These are phyloP conservation scores for Cantharis lateralis DNA, from an alignment of 2,888 invertebrate species.

Conservation along the genomic window DNA sequence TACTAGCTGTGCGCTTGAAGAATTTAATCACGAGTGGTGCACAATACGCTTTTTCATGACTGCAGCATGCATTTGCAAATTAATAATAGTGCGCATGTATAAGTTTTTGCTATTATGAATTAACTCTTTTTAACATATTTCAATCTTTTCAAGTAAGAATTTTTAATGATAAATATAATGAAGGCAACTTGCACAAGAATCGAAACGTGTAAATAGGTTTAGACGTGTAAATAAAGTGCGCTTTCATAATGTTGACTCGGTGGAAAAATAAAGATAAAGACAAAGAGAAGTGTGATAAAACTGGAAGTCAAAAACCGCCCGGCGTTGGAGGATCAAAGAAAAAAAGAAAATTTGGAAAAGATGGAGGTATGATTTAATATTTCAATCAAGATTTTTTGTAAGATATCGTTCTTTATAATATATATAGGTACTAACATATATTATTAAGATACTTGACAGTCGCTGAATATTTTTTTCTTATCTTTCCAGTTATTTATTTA, in stretches of 20 bases:
- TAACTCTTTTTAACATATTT: neutral
- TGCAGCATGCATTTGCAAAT: constrained; percentile 16
- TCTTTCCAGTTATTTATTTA: neutral
- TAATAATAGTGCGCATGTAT: constrained; percentile 7
- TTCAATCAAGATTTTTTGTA: neutral
- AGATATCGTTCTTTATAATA: neutral
- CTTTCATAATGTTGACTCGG: constrained; percentile 70
- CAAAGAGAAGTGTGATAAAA: constrained; percentile 64
- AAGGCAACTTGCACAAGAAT: neutral
- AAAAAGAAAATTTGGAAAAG: constrained; percentile 80
- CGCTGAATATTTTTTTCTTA: neutral
- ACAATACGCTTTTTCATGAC: neutral
- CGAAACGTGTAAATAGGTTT: neutral
- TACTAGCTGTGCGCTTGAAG: too few relatives aligned
- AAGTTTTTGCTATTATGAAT: neutral
- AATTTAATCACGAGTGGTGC: neutral
- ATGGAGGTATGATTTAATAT: constrained; percentile 67
- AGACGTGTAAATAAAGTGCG: constrained; percentile 15
- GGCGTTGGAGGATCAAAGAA: constrained; percentile 71
- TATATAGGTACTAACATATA: neutral
- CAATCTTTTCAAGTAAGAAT: neutral
- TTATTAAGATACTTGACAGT: neutral
- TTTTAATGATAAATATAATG: neutral
- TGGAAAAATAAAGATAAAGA: constrained; percentile 87
- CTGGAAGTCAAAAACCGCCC: constrained; percentile 52